Percentiles rank a stretch among this genome's conserved stretches.
Evolutionary conservation across 2,888 invertebrate species (phyloP).

Genomic region (Eucera pruinosa): DNA sequence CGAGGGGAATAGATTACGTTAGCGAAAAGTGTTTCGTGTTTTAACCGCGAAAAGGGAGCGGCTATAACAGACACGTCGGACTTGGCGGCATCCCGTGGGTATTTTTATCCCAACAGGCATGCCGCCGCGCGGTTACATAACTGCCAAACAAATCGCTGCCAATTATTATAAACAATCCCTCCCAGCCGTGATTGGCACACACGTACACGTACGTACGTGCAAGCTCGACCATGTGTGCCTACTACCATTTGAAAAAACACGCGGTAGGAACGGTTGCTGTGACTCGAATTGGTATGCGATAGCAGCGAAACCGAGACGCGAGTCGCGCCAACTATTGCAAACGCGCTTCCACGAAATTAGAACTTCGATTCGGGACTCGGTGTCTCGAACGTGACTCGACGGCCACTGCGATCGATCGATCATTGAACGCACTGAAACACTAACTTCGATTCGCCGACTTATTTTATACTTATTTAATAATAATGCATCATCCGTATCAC

Average conservation of each 20-base stretch:
- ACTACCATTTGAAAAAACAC: conserved; percentile 23
- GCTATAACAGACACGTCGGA: conserved; percentile 66
- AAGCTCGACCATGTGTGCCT: neutral
- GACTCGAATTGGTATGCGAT: conserved; percentile 68
- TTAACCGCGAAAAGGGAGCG: conserved; percentile 62
- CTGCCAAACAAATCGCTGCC: conserved; percentile 76
- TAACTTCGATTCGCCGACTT: neutral
- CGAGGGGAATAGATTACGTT: neutral
- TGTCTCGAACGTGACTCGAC: neutral
- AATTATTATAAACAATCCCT: conserved; percentile 81
- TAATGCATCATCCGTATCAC: conserved; percentile 12
- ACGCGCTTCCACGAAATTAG: conserved; percentile 66
- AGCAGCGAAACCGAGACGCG: conserved; percentile 57
- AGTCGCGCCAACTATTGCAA: conserved; percentile 61
- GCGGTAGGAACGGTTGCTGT: conserved; percentile 32
- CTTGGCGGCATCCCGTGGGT: conserved; percentile 75
- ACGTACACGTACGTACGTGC: neutral
- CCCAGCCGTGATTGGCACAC: conserved; percentile 56
- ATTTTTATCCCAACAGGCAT: conserved; percentile 80
- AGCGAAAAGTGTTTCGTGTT: conserved; percentile 54
- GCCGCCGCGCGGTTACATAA: conserved; percentile 78
- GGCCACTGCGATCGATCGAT: conserved; percentile 24
- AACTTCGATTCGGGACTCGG: conserved; percentile 46
- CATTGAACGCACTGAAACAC: conserved; percentile 19
- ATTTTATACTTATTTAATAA: neutral